Conservation (phyloP, 2,113 vertebrate genomes). For the Anser brachyrhynchus region DNA sequence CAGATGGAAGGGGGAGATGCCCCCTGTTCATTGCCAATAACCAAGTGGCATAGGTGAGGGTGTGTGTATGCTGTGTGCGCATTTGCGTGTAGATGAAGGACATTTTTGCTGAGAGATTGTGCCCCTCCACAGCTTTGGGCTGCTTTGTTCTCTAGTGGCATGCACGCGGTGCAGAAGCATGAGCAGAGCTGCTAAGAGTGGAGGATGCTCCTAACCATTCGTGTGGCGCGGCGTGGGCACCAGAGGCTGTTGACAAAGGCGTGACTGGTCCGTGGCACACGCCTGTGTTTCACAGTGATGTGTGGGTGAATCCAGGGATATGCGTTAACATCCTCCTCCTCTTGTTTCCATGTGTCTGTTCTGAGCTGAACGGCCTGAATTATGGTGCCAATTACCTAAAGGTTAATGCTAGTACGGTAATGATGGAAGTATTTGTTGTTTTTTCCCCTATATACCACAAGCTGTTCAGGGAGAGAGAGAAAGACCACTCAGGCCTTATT, state of each 20-base stretch:
- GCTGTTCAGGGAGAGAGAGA: neutral
- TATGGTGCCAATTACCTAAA: conserved; percentile 41
- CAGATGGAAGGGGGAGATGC: neutral
- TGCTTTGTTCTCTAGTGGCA: neutral
- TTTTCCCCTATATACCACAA: neutral
- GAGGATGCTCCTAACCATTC: fast-evolving
- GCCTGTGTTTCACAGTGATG: fast-evolving
- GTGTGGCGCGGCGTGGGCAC: no score
- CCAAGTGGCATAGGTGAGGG: neutral
- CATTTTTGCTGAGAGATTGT: neutral
- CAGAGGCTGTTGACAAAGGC: fast-evolving
- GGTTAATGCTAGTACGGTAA: conserved; percentile 11
- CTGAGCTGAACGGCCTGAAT: neutral
- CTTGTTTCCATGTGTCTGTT: neutral
- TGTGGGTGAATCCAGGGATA: neutral
- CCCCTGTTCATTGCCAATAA: neutral
- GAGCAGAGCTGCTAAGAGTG: neutral
- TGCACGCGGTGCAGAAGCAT: neutral
- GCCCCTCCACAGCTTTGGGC: neutral
- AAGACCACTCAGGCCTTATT: neutral
- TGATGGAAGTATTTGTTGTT: neutral
- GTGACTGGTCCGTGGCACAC: neutral
- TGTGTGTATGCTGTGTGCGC: neutral
- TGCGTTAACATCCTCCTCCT: neutral
- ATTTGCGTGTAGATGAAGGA: neutral